Base-by-base conservation (phyloP, 2,888 invertebrate genomes). In the Argyresthia goedartella region DNA sequence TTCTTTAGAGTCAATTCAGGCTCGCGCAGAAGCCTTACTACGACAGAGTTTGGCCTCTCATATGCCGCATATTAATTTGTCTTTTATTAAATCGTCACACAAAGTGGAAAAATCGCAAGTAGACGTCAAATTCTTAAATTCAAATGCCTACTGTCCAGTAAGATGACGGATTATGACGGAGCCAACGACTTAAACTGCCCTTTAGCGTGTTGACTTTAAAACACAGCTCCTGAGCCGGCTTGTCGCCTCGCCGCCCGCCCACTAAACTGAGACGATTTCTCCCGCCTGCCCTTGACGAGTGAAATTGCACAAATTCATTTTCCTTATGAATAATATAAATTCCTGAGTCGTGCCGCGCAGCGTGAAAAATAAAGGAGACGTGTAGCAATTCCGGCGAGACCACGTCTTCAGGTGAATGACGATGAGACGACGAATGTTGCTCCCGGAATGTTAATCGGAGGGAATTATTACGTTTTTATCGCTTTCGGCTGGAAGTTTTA, bases 321-420 rank as follows among this genome's bases (percentile, higher is more conserved):
- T 70, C 64, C 66, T 69, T 68, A 71, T 68, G 69, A 71, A 70
- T 69, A 70, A 73, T 73, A 71, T 66, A 68, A 69, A 71, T 71
- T 71, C 69, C 49, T 53, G 64, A 62, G 67, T 59, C 65, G 69
- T 68, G 43, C 34, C 41, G 33, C 52, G 50, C 55, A 58, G 59
- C 61, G 57, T 55, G 58, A 60, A 67, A 55, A 65, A 67, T 60
- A 57, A 51, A 58, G 44, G 59, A 58, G 55, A 53, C 42, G 56
- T 50, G 49, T 60, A 57, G 59, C 55, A 55, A 59, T 59, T 57
- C 56, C 50, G 36, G 33, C 33, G 33, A 33, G 33, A n/a, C 11
- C 11, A 33, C 10, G 15, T 14, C 13, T 15, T 44, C 6, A 44
- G 14, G 14, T 15, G n/a, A n/a, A 9, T 39, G 8, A 6, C 14